A percentile compares a stretch with the other conserved stretches of the same genome.
These are phyloP conservation scores for Mixornis gularis DNA, from an alignment of 2,113 vertebrate species.

Conservation along the genomic window DNA sequence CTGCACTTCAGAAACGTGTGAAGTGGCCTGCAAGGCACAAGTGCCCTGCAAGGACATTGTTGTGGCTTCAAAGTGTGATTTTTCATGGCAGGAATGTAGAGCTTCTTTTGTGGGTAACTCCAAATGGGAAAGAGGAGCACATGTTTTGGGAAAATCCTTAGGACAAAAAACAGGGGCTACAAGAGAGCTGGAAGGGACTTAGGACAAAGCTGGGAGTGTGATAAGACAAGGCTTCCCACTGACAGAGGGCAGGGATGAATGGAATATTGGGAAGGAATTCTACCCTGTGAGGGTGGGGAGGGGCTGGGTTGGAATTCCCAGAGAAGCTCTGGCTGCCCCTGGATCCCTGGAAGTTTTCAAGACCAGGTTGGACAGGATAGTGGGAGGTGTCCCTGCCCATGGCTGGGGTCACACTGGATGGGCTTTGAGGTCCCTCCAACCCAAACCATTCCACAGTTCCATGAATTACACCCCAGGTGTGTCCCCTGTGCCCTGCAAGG, in stretches of 20 bases:
- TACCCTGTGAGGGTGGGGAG: background rate
- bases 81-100: background rate
- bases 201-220: background rate
- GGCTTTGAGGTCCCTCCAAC: background rate
- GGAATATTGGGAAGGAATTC: background rate
- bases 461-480: background rate
- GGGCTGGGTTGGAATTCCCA: background rate
- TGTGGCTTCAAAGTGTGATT: background rate
- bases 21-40: background rate
- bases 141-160: background rate
- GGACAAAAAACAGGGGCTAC: background rate
- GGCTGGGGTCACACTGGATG: background rate
- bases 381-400: background rate
- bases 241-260: background rate
- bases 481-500: background rate
- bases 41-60: background rate
- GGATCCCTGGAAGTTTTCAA: background rate
- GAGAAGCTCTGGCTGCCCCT: background rate
- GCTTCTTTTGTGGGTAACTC: background rate
- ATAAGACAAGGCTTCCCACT: background rate
- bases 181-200: background rate
- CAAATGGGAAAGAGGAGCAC: background rate
- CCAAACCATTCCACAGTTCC: background rate
- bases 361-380: background rate
- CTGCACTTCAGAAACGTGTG: accelerated